Evolutionary conservation across 1,140 invertebrate genomes (phyloP), one percentile per base, ranked within the genome.

Genomic region (Trypoxylus dichotomus): DNA sequence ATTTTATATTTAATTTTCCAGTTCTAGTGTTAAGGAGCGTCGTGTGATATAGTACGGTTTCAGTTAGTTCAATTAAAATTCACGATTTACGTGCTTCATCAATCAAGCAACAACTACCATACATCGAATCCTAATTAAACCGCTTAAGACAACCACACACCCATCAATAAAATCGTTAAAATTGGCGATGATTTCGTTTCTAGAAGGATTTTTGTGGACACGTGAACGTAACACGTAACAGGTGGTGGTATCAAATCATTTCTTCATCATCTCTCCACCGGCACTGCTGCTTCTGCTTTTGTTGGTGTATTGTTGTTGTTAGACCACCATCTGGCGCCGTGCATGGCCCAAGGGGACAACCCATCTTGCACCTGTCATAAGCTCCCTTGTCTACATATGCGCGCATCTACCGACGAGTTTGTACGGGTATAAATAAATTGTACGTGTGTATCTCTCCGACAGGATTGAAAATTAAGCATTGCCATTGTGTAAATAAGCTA

Each of bases 311-410:
- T 24, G 60, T 63, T 24, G 25, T 25, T 27, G 19, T 21, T 19
- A 24, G 19, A 63, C 60, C 13, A 63, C 60, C 60, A 63, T 63
- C 60, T 63, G 60, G 24, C 60, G 60, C 60, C 60, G 60, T 63
- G 60, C 60, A 24, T 63, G 25, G 60, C 60, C 60, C 60, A 27
- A 63, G 25, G 60, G 60, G 60, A 63, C 60, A 63, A 63, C 60
- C 60, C 60, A 63, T 63, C 60, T 63, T 63, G 60, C 60, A 63
- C 60, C 60, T 63, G 60, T 63, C 60, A 63, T 25, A 63, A 63
- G 60, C 60, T 63, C 60, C 19, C 60, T 63, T 63, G 60, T 63
- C 60, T 63, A 24, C 60, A 63, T 24, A 24, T 63, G n/a, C 43
- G 43, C 13, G 15, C n/a, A 13, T 47, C 11, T 47, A 15, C n/a